Evolutionary conservation across 2,888 invertebrate genomes (phyloP), one percentile per base, ranked within the genome.

Genomic region (Zygaena filipendulae): DNA sequence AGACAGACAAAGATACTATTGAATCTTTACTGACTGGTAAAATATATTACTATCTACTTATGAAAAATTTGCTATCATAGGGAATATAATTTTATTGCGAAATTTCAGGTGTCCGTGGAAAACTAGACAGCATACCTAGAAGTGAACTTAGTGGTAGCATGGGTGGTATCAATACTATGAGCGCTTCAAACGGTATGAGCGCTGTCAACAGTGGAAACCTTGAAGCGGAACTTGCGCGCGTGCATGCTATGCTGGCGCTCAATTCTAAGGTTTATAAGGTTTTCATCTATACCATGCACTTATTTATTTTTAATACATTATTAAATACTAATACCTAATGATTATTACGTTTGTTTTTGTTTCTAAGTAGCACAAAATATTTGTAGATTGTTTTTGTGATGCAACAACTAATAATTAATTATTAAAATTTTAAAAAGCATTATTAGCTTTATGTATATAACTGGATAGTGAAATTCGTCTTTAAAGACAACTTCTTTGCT

Each of bases 221-320:
- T 27, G 88, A 89, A 43, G 88, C 87, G 33, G 95, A 95, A 62
- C 66, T 95, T 38, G 88, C 90, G 40, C 82, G 91, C 34, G 92
- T 95, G 31, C 88, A 93, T 63, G 87, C 90, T 38, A 86, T 94
- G 74, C 72, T 95, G 52, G 93, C 94, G 40, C 90, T 92, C 75
- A 92, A 94, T 82, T 94, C 94, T 50, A 93, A 93, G 88, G 92
- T 92, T 84, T 81, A 75, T 74, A 80, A 82, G 83, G 82, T 84
- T 82, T 83, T 82, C 67, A 79, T 81, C 81, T 83, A 81, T 81
- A 80, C 64, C 54, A 59, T 70, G 77, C 75, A 77, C 75, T 67
- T 69, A 59, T 60, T n/a, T 53, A 57, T 47, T 51, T 60, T 59
- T 51, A 51, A 43, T 42, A 49, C 51, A 28, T 46, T 49, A 47